A percentile compares a stretch with the other conserved stretches of the same genome.
These are phyloP conservation scores for Triplophysa rosa DNA, from an alignment of 2,113 vertebrate genomes.

Conservation along the genomic window DNA sequence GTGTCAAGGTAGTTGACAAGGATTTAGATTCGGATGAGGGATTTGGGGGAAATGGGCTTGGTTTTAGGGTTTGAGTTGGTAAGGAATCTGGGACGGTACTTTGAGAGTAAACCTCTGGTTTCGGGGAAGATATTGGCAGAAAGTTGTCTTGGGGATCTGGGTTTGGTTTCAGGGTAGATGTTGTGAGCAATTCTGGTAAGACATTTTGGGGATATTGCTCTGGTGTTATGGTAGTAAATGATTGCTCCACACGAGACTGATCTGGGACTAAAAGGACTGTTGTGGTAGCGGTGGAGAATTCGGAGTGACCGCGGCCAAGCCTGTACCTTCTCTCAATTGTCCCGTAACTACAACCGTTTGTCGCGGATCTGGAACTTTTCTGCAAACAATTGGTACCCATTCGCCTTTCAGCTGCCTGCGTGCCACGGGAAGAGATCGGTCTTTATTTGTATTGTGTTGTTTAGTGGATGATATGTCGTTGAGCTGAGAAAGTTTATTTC, in stretches of 20 bases:
- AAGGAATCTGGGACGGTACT: background rate
- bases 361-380: conserved; percentile 17
- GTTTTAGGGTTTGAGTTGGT: conserved; percentile 4
- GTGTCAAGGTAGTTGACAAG: background rate
- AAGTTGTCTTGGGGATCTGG: conserved; percentile 28
- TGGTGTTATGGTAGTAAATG: background rate
- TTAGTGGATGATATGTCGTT: conserved; percentile 58
- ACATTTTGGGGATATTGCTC: background rate
- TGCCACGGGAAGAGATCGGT: conserved; percentile 62
- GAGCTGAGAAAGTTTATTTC: background rate
- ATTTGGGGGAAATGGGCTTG: background rate
- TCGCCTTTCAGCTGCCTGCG: conserved; percentile 52
- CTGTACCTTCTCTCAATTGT: background rate
- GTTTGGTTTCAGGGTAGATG: conserved; percentile 52
- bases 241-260: too few relatives aligned
- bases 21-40: background rate
- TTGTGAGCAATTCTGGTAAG: conserved; percentile 21
- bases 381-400: conserved; percentile 40
- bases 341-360: background rate
- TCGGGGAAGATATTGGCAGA: conserved; percentile 19
- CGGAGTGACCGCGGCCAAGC: background rate
- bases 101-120: conserved; percentile 12
- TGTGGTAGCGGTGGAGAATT: background rate
- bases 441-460: conserved; percentile 48
- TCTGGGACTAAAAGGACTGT: background rate